Base-by-base conservation (phyloP, 2,797 vertebrate species). In the Brachymystax lenok region DNA sequence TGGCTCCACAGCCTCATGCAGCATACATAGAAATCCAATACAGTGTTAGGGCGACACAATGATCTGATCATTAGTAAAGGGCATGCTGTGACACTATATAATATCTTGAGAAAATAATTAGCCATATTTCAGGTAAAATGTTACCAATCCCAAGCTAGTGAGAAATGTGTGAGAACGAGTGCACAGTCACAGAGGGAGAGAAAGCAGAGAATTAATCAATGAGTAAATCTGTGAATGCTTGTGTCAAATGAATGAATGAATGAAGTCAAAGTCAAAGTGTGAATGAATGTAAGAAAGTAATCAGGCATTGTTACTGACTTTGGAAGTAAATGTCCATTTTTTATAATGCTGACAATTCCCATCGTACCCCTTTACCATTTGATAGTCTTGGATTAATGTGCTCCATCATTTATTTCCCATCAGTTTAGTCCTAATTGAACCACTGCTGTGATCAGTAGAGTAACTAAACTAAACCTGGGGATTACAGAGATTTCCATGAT, bases 1-100 rank as follows among this genome's bases (percentile, higher is more conserved):
- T 61, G 30, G 16, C 67, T 71, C 70, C 51, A 27, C 71, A 8
- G 64, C 13, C 74, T 35, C 59, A 35, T 40, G 2, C 51, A 46
- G 51, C 56, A 78, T 54, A 73, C 74, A 78, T 74, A 66, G 51
- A 73, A 78, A 73, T 73, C 71, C 77, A 74, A 78, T 77, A 46
- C 27, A 51, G 69, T n/a, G 27, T 66, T 67, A 50, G 71, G 35
- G 28, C 30, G 54, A n/a, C 63, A 68, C 63, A 33, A 73, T 73
- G 71, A 73, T 74, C 40, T 51, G 59, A 73, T 73, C 61, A 78
- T 78, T 78, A 73, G 50, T 35, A 21, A 68, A 67, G 52, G 63
- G 64, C 61, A 73, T 61, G 54, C 69, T 51, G 50, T 71, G 28
- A 67, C 64, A 54, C n/a, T 14, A 54, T 21, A 54, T 67, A 59